Conservation (phyloP, 2,797 vertebrate genomes). For the Apodemus agrarius region DNA sequence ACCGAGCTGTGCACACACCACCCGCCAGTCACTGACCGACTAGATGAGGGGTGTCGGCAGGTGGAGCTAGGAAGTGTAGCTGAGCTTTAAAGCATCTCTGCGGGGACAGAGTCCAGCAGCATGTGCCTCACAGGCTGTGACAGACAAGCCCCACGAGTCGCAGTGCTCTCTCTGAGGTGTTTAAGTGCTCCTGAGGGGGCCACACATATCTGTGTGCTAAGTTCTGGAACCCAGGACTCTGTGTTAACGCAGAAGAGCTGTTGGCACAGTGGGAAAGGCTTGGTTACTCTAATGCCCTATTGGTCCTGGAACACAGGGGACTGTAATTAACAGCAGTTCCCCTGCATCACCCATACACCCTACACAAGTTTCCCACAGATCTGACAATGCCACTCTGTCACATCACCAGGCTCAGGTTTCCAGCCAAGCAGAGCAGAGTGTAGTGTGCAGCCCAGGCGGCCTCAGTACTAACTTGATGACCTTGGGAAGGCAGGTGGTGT, state of each 20-base stretch:
- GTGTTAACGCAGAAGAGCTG: neutral
- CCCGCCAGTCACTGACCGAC: neutral
- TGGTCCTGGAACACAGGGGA: neutral
- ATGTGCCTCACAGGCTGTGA: neutral
- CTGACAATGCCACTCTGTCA: neutral
- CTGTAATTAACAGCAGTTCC: neutral
- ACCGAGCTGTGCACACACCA: neutral
- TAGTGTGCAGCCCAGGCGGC: conserved; percentile 7
- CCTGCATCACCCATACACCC: neutral
- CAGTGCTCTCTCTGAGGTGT: neutral
- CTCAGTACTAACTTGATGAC: conserved; percentile 93
- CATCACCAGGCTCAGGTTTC: neutral
- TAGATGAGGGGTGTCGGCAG: neutral
- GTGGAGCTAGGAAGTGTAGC: neutral
- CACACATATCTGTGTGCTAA: neutral
- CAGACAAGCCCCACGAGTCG: neutral
- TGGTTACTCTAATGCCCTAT: neutral
- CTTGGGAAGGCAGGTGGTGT: conserved; percentile 92
- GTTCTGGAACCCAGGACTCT: neutral
- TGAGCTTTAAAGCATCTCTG: neutral
- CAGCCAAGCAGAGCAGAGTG: conserved; percentile 33
- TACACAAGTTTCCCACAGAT: neutral
- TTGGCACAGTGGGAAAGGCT: neutral
- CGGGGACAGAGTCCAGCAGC: neutral
- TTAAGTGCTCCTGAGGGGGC: neutral